These are phyloP conservation scores for Drosophila obscura DNA, from an alignment of 1,140 invertebrate species.

Conservation along the genomic window DNA sequence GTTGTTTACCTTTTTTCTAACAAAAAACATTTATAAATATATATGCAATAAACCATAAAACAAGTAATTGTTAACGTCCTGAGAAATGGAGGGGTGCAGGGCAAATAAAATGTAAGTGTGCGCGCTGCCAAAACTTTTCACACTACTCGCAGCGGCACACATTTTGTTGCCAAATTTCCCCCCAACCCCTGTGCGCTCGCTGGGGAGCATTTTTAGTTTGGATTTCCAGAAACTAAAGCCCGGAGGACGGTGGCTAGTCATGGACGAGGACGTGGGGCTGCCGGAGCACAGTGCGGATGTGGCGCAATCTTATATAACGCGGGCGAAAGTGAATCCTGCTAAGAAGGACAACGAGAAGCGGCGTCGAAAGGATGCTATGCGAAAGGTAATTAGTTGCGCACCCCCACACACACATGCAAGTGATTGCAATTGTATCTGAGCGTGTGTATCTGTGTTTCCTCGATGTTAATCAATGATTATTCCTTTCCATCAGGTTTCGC, in stretches of 20 bases:
- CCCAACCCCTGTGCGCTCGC: no score
- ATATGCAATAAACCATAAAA: conserved; percentile 35
- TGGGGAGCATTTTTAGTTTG: no score
- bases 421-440: conserved; percentile 12
- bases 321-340: conserved; percentile 77
- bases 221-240: no score
- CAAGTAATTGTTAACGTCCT: conserved; percentile 11
- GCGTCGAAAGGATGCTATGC: conserved; percentile 77
- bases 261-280: conserved; percentile 44
- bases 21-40: conserved; percentile 27
- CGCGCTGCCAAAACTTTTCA: background rate
- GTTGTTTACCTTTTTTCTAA: conserved; percentile 48
- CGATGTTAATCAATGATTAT: conserved; percentile 7
- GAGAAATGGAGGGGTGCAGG: background rate
- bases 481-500: conserved; percentile 85
- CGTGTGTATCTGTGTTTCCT: conserved; percentile 8
- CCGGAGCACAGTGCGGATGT: conserved; percentile 39
- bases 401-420: conserved; percentile 14
- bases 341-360: conserved; percentile 82
- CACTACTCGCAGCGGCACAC: conserved; percentile 5
- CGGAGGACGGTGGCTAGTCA: conserved; percentile 22
- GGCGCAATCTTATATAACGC: conserved; percentile 76
- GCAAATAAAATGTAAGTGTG: conserved; percentile 26
- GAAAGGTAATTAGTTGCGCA: conserved; percentile 75
- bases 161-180: background rate